phyloP scores from a whole-genome alignment of 2,888 invertebrate species.

The Strigamia transsilvanica region DNA sequence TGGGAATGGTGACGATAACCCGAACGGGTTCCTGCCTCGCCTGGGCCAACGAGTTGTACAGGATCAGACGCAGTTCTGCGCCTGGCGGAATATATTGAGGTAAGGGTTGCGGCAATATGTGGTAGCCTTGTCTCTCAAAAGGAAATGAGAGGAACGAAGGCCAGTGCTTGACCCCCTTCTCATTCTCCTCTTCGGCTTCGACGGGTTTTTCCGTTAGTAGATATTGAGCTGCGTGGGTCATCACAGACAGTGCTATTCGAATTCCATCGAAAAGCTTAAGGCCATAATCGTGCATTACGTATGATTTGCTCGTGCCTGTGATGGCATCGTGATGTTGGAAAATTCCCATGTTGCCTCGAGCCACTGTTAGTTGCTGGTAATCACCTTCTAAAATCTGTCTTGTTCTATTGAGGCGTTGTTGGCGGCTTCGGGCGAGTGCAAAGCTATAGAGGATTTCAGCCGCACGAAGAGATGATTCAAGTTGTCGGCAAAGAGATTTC shows the following conservation, averaged over 20 bases:
- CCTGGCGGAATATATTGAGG: constrained; percentile 40
- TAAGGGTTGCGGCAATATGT: not conserved
- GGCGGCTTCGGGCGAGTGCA: constrained; percentile 78
- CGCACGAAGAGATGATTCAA: constrained; percentile 81
- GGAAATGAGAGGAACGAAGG: constrained; percentile 52
- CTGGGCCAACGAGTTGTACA: constrained; percentile 86
- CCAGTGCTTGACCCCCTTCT: constrained; percentile 54
- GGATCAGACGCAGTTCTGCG: constrained; percentile 67
- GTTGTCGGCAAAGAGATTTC: constrained; percentile 72
- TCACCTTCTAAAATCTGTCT: constrained; percentile 56
- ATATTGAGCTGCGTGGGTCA: constrained; percentile 63
- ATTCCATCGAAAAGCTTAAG: constrained; percentile 84
- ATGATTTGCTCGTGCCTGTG: constrained; percentile 91
- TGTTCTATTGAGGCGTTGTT: constrained; percentile 70
- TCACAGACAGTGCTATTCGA: constrained; percentile 78
- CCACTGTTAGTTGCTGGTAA: constrained; percentile 63
- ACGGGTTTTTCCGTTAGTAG: constrained; percentile 57
- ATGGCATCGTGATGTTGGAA: constrained; percentile 99
- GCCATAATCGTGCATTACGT: constrained; percentile 94
- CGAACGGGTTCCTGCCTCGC: constrained; percentile 79
- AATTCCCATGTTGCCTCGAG: constrained; percentile 83
- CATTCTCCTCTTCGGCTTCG: constrained; percentile 52
- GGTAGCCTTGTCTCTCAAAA: constrained; percentile 35
- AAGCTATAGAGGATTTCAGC: constrained; percentile 87
- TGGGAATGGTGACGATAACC: constrained; percentile 74